phyloP scores from a whole-genome alignment of 2,113 vertebrate genomes.

The Rhineura floridana region DNA sequence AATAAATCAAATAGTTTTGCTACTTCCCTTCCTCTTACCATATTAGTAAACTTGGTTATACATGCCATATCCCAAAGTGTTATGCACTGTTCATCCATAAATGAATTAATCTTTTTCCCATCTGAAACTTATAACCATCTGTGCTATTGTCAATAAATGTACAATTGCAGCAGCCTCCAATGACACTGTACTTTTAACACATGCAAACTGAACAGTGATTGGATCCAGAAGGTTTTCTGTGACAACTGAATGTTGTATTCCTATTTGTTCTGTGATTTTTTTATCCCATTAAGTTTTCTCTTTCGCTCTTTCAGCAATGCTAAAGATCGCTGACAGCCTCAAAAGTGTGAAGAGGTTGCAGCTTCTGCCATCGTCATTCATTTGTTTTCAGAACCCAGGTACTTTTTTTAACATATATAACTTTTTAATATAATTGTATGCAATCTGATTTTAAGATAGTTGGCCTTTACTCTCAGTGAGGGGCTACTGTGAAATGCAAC shows the following conservation, averaged over 20 bases:
- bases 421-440: not conserved
- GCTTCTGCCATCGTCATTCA: conserved; percentile 80
- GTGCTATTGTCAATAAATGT: no score
- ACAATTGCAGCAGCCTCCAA: no score
- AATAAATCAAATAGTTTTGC: not conserved
- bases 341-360: conserved; percentile 82
- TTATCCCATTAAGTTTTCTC: not conserved
- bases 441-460: conserved; percentile 5
- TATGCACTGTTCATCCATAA: not conserved
- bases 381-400: conserved; percentile 83
- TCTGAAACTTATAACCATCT: no score
- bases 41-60: not conserved
- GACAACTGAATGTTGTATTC: not conserved
- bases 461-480: conserved; percentile 18
- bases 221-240: not conserved
- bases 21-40: not conserved
- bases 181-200: not conserved
- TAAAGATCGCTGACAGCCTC: conserved; percentile 81
- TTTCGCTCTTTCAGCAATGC: conserved; percentile 74
- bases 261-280: not conserved
- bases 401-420: conserved; percentile 21
- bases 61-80: not conserved
- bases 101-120: not conserved
- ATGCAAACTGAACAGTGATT: not conserved
- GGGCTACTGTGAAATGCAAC: not conserved